Evolutionary conservation across 2,888 invertebrate species (phyloP).

Genomic region (Eupithecia insigniata): DNA sequence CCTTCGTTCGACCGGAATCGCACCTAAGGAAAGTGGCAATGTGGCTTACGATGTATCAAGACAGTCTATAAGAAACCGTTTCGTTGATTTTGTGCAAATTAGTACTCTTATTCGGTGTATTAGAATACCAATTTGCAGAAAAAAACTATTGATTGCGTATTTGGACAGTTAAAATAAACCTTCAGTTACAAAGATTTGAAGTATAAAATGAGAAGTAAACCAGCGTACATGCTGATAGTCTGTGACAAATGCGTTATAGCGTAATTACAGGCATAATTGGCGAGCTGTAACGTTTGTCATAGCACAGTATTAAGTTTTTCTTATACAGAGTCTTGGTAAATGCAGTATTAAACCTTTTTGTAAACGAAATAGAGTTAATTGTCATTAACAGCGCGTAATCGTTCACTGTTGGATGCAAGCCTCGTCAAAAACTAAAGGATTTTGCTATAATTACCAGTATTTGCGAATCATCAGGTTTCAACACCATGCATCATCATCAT

Average conservation of each 20-base stretch:
- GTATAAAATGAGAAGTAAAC: neutral
- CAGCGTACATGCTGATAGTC: conserved; percentile 12
- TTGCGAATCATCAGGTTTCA: neutral
- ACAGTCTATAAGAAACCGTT: too few relatives aligned
- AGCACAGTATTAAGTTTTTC: conserved; percentile 19
- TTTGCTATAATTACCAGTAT: neutral
- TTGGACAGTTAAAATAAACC: too few relatives aligned
- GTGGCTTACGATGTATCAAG: too few relatives aligned
- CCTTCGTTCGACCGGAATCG: too few relatives aligned
- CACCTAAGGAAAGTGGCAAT: too few relatives aligned
- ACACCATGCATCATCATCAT: neutral
- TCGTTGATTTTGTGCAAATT: too few relatives aligned
- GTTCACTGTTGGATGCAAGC: neutral
- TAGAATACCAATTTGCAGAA: too few relatives aligned
- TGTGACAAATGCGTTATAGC: conserved; percentile 59
- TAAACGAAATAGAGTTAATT: neutral
- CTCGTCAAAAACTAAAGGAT: neutral
- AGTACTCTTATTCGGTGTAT: too few relatives aligned
- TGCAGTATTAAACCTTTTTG: neutral
- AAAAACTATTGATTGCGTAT: too few relatives aligned
- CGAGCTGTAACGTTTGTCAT: conserved; percentile 70
- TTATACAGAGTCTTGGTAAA: neutral
- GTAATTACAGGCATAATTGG: conserved; percentile 78
- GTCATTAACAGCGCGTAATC: neutral
- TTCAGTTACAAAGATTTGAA: too few relatives aligned